Evolutionary conservation across 2,888 invertebrate genomes (phyloP), one percentile per base, ranked within the genome.

Genomic region (Drosophila flavopinicola): DNA sequence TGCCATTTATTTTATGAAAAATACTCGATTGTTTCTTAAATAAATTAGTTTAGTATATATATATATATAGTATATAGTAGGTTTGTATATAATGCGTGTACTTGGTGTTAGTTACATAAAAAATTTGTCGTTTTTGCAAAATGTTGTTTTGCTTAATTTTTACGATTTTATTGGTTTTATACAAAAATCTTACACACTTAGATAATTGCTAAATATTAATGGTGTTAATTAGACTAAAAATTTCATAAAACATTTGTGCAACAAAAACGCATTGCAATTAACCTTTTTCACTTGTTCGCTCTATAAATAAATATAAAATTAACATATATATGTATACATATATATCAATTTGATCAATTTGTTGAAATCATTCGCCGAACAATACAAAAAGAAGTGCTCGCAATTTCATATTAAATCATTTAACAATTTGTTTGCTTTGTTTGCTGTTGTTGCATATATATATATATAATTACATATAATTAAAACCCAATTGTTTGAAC

Each of bases 51-150:
- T 66, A 73, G 58, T 70, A 78, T 66, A 75, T 66, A 65, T 71
- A 64, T 39, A 47, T 63, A 53, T 80, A 29, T 29, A 29, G 20
- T 63, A 20, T 63, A 20, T 20, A 20, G 20, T 20, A 20, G 20
- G 48, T 35, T 47, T 61, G 42, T 66, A 48, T 48, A 75, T 79
- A 83, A 82, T 70, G 57, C 45, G 49, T 66, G 59, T 72, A 77
- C 74, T 87, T 89, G 88, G 87, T 88, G 88, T 87, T 89, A 89
- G 85, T 89, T 86, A 80, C 82, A n/a, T n/a, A 87, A 66, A 65
- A 65, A 61, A 58, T 70, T 73, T 73, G 73, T 83, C 48, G 58
- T 57, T 82, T 68, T 82, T 68, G 42, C 54, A 53, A 38, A n/a
- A n/a, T n/a, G n/a, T n/a, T n/a, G n/a, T 47, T 66, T 54, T 49